Evolutionary conservation across 2,888 invertebrate genomes (phyloP), one percentile per base, ranked within the genome.

Genomic region (Synanthedon vespiformis): DNA sequence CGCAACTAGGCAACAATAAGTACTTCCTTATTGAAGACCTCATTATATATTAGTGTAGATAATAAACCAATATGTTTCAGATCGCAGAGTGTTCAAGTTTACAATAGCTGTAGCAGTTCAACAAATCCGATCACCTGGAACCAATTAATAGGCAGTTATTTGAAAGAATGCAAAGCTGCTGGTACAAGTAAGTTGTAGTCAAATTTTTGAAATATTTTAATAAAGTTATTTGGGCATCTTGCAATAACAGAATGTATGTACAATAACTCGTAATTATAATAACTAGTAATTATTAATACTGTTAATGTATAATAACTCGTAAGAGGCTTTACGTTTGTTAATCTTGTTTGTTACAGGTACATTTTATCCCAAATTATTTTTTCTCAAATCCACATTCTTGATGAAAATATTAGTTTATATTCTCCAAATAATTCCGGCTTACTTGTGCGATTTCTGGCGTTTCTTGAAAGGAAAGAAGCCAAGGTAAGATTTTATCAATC

Each of bases 91-190:
- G 89, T 94, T 58, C 86, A 91, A 55, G 92, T 98, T 48, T 96
- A 96, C 80, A 96, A 98, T 77, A 94, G 94, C 75, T 94, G 94
- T 66, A 94, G 96, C 51, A 95, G 97, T 40, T 90, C 91, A 61
- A 90, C 93, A 57, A 95, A 95, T 75, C 96, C 96, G 1, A 91
- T 97, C 59, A 91, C 91, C 14, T 96, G 96, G 96, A 91, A 87
- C 55, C 77, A 91, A 60, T 92, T 95, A 68, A 92, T 94, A 60
- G 86, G 89, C 13, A 18, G 60, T 13, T 62, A 61, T 13, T 34
- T 40, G 2, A 53, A 60, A 18, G 61, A 65, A 34, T 57, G 59
- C 14, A 44, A 44, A n/a, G 14, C 6, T 13, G 14, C 11, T 4
- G 44, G 12, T 14, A 44, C 11, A 0, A 22, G 48, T 1, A 54